Conservation (phyloP, 2,797 vertebrate species). For the Euphonia xanthogaster region DNA sequence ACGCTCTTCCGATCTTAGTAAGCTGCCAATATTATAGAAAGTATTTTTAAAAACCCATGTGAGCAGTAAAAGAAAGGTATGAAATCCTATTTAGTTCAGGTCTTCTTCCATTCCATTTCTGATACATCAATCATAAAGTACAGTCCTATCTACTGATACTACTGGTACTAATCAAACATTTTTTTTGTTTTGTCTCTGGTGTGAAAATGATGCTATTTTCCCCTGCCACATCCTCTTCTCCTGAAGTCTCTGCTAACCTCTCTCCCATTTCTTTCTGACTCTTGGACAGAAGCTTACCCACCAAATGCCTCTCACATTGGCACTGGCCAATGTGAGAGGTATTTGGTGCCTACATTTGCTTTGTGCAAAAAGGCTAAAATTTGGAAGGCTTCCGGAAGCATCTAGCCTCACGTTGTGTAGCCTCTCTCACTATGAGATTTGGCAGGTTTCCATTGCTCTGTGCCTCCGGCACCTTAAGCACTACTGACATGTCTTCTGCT, state of each 20-base stretch:
- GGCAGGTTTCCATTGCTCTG: not conserved
- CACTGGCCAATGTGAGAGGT: too few species aligned
- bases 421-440: not conserved
- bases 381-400: not conserved
- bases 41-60: not conserved
- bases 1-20: too few species aligned
- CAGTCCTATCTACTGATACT: not conserved
- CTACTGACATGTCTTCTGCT: not conserved
- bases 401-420: not conserved
- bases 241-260: not conserved
- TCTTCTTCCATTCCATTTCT: not conserved
- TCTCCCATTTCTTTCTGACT: not conserved
- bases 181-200: not conserved
- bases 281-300: not conserved
- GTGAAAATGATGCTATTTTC: not conserved
- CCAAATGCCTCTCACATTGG: not conserved
- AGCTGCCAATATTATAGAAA: not conserved
- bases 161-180: not conserved
- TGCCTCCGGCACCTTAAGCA: not conserved
- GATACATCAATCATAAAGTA: not conserved
- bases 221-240: not conserved
- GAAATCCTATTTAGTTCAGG: not conserved
- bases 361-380: not conserved
- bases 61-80: not conserved
- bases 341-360: not conserved